Base-by-base conservation (phyloP, 2,797 vertebrate genomes). In the Oryzias dopingdopingensis region DNA sequence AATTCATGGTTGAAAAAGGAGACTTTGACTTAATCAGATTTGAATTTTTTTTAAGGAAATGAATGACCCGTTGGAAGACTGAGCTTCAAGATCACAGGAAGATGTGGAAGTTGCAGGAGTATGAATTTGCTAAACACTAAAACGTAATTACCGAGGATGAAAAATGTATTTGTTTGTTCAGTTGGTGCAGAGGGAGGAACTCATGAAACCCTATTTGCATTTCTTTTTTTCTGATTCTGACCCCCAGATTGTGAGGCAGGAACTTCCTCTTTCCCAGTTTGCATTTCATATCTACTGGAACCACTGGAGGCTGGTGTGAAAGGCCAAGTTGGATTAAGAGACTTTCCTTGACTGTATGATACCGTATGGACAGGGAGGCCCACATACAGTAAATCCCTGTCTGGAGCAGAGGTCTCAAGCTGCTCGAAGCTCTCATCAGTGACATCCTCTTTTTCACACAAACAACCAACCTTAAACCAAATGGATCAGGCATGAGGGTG, bases 261-360 rank as follows among this genome's bases (percentile, higher is more conserved):
- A 80, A 81, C 85, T 85, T 87, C 76, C 70, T 79, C 52, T 83
- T 77, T 61, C 44, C 71, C 14, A 47, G 86, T 87, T 90, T 88
- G 80, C 83, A 88, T 90, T 84, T 84, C 63, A 72, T 84, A 84
- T 87, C 72, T 81, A 72, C 77, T 74, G 73, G 48, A 56, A 64
- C 74, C 66, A 46, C 82, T 15, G 55, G 63, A 67, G 69, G 63
- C 67, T 52, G 29, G 26, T 70, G 68, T 67, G 72, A 81, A 93
- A 92, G 90, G 90, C 82, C 89, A 91, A 69, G 74, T 62, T 49
- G 91, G 90, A 92, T 92, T 92, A 93, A 90, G 83, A 86, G 89
- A 22, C 82, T 92, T 89, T 91, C 29, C 49, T 66, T 65, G 71
- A 83, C 80, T 70, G 76, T 58, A 59, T 67, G 73, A 67, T 77